Evolutionary conservation across 2,797 vertebrate genomes (phyloP), one percentile per base, ranked within the genome.

Genomic region (Coranthus polyacanthus): DNA sequence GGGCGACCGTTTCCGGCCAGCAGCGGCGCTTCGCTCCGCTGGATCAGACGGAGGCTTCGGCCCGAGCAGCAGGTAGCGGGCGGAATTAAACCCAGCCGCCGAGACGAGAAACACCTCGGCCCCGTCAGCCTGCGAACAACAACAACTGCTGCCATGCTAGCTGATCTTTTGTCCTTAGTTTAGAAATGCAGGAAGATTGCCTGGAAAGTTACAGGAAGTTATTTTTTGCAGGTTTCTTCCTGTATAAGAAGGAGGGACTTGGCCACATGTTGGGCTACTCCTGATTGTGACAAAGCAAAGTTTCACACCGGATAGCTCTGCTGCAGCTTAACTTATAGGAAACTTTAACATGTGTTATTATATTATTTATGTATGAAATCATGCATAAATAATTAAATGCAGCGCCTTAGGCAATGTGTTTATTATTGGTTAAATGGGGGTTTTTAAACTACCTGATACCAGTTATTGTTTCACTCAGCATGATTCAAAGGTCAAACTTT

Each of bases 111-210:
- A 24, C 70, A 15, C 20, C 50, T 16, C 15, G 55, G 32, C 3
- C 13, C 53, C 0, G 57, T 3, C 6, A 84, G 41, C 1, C 79
- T 84, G 58, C 61, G 37, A n/a, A n/a, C n/a, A n/a, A n/a, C n/a
- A 3, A 88, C 16, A 2, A 82, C 53, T 11, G 72, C 4, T 18
- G 88, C 49, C 83, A 87, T 87, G 41, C 4, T 67, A 17, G 12
- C 3, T 17, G 16, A 5, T 22, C 0, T 8, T 52, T 16, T 5
- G 0, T 0, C 0, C 11, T 0, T 1, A 2, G 11, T 11, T 20
- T 21, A 0, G 12, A 1, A 0, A 17, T 32, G 12, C 47, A 51
- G 56, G 50, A 69, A 69, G 47, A 3, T 1, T 0, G 15, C 1
- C n/a, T n/a, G n/a, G n/a, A 17, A 10, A 52, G 60, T 18, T 22